A percentile compares a stretch with the other conserved stretches of the same genome.
Evolutionary conservation across 2,888 invertebrate genomes (phyloP).

Genomic region (Anticlea derivata): DNA sequence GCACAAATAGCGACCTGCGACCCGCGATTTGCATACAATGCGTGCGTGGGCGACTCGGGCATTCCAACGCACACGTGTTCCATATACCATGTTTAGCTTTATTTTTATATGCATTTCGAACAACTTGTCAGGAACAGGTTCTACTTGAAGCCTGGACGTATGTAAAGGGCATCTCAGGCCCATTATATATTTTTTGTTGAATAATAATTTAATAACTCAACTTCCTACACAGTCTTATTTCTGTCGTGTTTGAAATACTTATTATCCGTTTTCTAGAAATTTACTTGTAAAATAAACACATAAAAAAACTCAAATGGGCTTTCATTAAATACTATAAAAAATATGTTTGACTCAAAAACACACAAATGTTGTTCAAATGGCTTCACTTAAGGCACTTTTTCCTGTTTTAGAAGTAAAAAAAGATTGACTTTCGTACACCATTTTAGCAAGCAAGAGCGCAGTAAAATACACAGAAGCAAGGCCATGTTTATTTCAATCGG

Average conservation of each 20-base stretch:
- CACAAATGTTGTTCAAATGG: no score
- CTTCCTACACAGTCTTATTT: constrained; percentile 11
- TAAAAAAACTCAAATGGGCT: no score
- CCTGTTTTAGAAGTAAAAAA: no score
- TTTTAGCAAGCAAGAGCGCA: constrained; percentile 8
- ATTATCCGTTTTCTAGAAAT: neutral
- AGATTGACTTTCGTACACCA: no score
- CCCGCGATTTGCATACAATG: constrained; percentile 82
- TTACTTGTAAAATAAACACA: neutral
- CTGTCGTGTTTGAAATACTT: neutral
- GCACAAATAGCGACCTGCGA: constrained; percentile 75
- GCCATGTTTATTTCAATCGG: constrained; percentile 72
- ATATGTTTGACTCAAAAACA: no score
- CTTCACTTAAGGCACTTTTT: no score
- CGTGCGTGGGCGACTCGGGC: constrained; percentile 68
- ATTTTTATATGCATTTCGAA: constrained; percentile 31
- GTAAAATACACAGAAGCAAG: constrained; percentile 9
- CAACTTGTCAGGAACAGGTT: constrained; percentile 29
- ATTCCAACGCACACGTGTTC: constrained; percentile 54
- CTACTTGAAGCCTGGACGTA: constrained; percentile 14
- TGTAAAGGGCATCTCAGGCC: constrained; percentile 16
- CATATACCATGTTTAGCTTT: constrained; percentile 32
- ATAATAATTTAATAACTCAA: constrained; percentile 12
- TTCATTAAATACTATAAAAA: no score
- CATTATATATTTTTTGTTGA: constrained; percentile 20